Percentiles rank a stretch among this genome's conserved stretches.
phyloP scores from a whole-genome alignment of 2,797 vertebrate species.

The Alectoris magna region DNA sequence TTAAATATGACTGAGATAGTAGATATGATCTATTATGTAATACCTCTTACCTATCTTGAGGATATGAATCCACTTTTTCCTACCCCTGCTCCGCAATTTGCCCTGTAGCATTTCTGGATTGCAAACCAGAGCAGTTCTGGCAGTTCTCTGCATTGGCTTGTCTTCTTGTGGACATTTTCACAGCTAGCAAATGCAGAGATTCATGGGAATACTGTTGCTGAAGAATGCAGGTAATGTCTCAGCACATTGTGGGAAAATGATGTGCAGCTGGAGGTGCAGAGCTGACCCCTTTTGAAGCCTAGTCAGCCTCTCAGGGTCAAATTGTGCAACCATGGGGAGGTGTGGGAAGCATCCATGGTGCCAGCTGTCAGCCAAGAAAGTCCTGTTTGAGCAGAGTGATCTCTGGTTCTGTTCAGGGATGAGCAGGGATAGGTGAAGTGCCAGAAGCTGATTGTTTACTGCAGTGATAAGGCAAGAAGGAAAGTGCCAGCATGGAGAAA shows the following conservation, averaged over 20 bases:
- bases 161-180: neutral
- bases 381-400: neutral
- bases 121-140: too few species aligned
- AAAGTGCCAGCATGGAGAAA: neutral
- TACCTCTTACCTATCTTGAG: neutral
- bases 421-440: neutral
- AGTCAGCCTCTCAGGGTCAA: neutral
- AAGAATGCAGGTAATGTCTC: neutral
- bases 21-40: neutral
- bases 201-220: neutral
- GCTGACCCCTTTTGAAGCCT: neutral
- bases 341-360: neutral
- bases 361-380: neutral
- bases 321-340: neutral
- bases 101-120: neutral
- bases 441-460: accelerated
- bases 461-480: neutral
- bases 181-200: neutral
- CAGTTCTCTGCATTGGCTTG: neutral
- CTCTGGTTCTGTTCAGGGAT: neutral
- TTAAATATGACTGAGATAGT: neutral
- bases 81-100: neutral
- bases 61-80: neutral
- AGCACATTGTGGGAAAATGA: neutral
- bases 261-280: neutral